A percentile compares a stretch with the other conserved stretches of the same genome.
phyloP scores from a whole-genome alignment of 2,888 invertebrate genomes.

The Eustalomyia histrio region DNA sequence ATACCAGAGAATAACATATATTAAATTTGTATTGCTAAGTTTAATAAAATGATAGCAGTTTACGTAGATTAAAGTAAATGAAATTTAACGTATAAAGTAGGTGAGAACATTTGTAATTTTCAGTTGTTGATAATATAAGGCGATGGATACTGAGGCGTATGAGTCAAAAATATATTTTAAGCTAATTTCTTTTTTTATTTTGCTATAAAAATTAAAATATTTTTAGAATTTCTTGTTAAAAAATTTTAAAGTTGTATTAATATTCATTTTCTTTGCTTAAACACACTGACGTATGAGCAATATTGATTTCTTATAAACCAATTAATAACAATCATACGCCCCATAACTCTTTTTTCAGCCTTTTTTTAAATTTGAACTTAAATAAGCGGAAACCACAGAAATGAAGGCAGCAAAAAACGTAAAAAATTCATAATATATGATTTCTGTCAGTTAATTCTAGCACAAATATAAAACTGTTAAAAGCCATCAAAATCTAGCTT shows the following conservation, averaged over 20 bases:
- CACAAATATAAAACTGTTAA: constrained; percentile 26
- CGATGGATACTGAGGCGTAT: no score
- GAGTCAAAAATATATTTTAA: no score
- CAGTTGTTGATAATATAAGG: no score
- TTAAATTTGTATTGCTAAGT: constrained; percentile 30
- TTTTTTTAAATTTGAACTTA: constrained; percentile 18
- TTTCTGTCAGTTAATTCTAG: background rate
- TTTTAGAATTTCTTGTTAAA: no score
- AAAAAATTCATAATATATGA: constrained; percentile 18
- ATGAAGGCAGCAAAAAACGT: constrained; percentile 1
- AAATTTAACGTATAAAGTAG: no score
- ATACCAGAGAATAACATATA: background rate
- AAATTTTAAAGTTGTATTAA: no score
- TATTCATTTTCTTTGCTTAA: no score
- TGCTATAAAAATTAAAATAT: no score
- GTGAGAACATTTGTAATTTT: no score
- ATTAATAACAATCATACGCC: background rate
- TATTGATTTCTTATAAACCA: background rate
- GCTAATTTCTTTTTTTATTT: no score
- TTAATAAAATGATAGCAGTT: constrained; percentile 10
- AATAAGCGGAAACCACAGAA: constrained; percentile 28
- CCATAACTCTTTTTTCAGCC: background rate
- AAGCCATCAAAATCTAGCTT: constrained; percentile 34
- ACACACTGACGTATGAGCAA: background rate
- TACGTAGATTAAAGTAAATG: no score